Evolutionary conservation across 2,888 invertebrate genomes (phyloP).

Genomic region (Eupithecia centaureata): DNA sequence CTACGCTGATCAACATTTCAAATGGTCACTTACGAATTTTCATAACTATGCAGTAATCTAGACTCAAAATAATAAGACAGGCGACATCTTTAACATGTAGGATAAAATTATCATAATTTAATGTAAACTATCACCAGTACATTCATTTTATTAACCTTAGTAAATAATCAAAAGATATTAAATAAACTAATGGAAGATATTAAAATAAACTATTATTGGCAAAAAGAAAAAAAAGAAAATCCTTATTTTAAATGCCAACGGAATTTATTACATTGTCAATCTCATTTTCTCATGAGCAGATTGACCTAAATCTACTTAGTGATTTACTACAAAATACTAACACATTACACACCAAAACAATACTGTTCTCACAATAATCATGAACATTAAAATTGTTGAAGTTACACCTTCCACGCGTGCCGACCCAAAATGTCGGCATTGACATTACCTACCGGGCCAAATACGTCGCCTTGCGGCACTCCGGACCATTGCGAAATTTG

Average conservation of each 20-base stretch:
- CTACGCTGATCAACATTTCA: neutral
- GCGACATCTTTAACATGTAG: neutral
- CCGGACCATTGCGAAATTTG: slow-evolving; percentile 48
- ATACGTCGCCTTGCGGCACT: slow-evolving; percentile 51
- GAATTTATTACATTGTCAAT: slow-evolving; percentile 37
- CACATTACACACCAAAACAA: slow-evolving; percentile 37
- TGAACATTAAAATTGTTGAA: slow-evolving; percentile 27
- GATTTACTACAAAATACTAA: slow-evolving; percentile 46
- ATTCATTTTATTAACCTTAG: no score
- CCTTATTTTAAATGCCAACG: slow-evolving; percentile 32
- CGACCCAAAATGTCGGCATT: slow-evolving; percentile 57
- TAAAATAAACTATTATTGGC: no score
- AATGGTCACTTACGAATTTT: slow-evolving; percentile 30
- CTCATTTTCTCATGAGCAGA: slow-evolving; percentile 46
- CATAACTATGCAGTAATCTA: slow-evolving; percentile 18
- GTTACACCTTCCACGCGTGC: slow-evolving; percentile 30
- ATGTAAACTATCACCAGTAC: neutral
- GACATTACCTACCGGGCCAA: slow-evolving; percentile 53
- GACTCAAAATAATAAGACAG: slow-evolving; percentile 22
- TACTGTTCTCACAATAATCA: slow-evolving; percentile 36
- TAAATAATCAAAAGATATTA: neutral
- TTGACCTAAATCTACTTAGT: slow-evolving; percentile 51
- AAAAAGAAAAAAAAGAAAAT: no score
- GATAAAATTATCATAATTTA: neutral
- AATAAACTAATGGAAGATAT: no score